phyloP scores from a whole-genome alignment of 2,888 invertebrate genomes.

The Leptinotarsa peninsularis region DNA sequence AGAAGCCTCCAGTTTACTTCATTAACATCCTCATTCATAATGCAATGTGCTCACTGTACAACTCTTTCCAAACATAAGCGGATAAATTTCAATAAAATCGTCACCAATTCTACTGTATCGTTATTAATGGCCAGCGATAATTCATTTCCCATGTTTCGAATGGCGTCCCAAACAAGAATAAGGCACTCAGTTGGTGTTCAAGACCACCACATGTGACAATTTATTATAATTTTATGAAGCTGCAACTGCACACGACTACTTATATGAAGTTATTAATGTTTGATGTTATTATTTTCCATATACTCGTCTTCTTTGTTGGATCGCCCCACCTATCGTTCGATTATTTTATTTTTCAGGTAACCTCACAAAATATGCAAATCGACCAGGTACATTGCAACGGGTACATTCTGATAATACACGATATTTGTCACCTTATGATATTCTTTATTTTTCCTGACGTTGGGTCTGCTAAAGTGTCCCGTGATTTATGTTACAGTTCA shows the following conservation, averaged over 20 bases:
- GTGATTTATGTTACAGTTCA: slow-evolving; percentile 21
- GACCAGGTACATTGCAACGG: slow-evolving; percentile 27
- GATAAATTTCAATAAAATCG: slow-evolving; percentile 58
- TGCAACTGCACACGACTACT: slow-evolving; percentile 46
- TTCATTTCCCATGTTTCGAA: slow-evolving; percentile 55
- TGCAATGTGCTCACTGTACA: neutral
- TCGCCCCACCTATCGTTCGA: slow-evolving; percentile 35
- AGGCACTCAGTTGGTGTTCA: slow-evolving; percentile 54
- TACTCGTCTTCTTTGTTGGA: slow-evolving; percentile 42
- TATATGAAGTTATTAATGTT: slow-evolving; percentile 60
- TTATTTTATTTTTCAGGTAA: slow-evolving; percentile 39
- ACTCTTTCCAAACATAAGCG: neutral
- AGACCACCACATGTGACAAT: slow-evolving; percentile 59
- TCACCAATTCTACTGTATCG: slow-evolving; percentile 51
- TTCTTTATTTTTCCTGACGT: slow-evolving; percentile 20
- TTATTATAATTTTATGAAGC: slow-evolving; percentile 57
- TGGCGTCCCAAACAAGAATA: slow-evolving; percentile 52
- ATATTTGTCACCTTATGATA: slow-evolving; percentile 30
- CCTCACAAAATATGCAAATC: slow-evolving; percentile 33
- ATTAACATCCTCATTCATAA: neutral
- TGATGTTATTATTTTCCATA: slow-evolving; percentile 55
- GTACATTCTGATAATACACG: slow-evolving; percentile 23
- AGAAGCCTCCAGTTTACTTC: too few relatives aligned
- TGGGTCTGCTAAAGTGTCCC: slow-evolving; percentile 21
- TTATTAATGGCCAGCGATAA: slow-evolving; percentile 53